phyloP scores from a whole-genome alignment of 1,140 invertebrate genomes.

The Pseudomyrmex pallidus region DNA sequence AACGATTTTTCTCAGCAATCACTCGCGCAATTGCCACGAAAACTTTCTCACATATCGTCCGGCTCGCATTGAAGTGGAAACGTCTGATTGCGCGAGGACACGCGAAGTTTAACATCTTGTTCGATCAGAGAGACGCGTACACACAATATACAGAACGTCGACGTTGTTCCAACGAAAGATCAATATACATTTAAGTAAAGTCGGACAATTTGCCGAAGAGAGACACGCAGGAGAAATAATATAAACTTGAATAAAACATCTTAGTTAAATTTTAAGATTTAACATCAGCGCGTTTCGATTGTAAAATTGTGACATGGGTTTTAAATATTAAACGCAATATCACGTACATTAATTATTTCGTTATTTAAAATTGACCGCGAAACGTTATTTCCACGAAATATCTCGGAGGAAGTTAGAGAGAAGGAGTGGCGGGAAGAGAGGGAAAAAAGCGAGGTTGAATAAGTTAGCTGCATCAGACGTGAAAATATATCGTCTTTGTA shows the following conservation, averaged over 20 bases:
- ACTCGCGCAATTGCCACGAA: constrained; percentile 28
- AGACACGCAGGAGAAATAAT: not conserved
- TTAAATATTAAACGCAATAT: not conserved
- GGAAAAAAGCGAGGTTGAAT: not conserved
- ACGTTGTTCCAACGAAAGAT: constrained; percentile 13
- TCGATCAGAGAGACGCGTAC: constrained; percentile 28
- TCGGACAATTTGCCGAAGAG: not conserved
- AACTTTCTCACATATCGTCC: constrained; percentile 49
- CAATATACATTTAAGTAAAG: constrained; percentile 2
- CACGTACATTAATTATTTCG: not conserved
- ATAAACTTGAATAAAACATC: too few relatives aligned
- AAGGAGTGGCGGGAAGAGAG: too few relatives aligned
- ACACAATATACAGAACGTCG: not conserved
- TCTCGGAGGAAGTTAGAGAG: not conserved
- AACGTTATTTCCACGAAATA: not conserved
- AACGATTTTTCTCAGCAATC: constrained; percentile 47
- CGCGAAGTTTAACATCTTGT: constrained; percentile 58
- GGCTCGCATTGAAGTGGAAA: constrained; percentile 48
- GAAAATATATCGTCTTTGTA: constrained; percentile 39
- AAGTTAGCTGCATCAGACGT: constrained; percentile 28
- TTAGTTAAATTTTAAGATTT: too few relatives aligned
- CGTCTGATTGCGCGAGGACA: constrained; percentile 47
- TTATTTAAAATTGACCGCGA: not conserved
- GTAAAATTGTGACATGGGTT: too few relatives aligned
- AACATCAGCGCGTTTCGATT: too few relatives aligned